Conservation (phyloP, 1,140 invertebrate genomes). For the Dendroctonus ponderosae region DNA sequence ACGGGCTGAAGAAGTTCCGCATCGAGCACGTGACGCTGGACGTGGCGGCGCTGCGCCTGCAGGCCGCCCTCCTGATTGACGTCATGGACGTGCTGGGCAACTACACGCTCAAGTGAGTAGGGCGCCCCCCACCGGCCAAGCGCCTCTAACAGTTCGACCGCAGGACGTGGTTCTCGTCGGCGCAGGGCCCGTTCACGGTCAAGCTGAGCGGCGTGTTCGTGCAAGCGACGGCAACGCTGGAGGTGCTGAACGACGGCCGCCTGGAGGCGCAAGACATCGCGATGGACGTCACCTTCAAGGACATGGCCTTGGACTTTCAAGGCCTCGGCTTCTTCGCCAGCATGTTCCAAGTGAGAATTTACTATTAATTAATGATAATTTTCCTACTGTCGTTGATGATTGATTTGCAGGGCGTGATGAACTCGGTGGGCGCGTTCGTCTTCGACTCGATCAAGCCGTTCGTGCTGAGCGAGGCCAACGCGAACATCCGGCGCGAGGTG, state of each 20-base stretch:
- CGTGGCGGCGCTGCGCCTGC: constrained; percentile 67
- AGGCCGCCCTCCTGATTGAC: constrained; percentile 66
- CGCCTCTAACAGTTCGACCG: neutral
- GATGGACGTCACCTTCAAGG: constrained; percentile 76
- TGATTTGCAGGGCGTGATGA: constrained; percentile 57
- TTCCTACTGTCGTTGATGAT: neutral
- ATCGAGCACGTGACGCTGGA: constrained; percentile 66
- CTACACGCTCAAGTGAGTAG: constrained; percentile 61
- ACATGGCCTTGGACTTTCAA: constrained; percentile 77
- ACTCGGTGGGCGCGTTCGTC: constrained; percentile 75
- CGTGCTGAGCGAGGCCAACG: constrained; percentile 73
- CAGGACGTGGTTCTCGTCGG: constrained; percentile 64
- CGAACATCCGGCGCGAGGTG: constrained; percentile 57
- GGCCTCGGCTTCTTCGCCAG: constrained; percentile 73
- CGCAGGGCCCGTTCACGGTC: constrained; percentile 74
- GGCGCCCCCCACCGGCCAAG: neutral
- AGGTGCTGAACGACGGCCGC: constrained; percentile 69
- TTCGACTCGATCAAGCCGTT: constrained; percentile 85
- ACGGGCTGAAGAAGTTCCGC: constrained; percentile 76
- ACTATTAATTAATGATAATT: neutral
- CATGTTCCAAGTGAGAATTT: constrained; percentile 64
- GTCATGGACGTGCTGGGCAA: constrained; percentile 69
- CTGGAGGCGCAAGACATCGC: constrained; percentile 73
- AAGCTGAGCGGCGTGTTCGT: constrained; percentile 68
- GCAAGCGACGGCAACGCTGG: constrained; percentile 63